Base-by-base conservation (phyloP, 2,113 vertebrate species). In the Silurus asotus region DNA sequence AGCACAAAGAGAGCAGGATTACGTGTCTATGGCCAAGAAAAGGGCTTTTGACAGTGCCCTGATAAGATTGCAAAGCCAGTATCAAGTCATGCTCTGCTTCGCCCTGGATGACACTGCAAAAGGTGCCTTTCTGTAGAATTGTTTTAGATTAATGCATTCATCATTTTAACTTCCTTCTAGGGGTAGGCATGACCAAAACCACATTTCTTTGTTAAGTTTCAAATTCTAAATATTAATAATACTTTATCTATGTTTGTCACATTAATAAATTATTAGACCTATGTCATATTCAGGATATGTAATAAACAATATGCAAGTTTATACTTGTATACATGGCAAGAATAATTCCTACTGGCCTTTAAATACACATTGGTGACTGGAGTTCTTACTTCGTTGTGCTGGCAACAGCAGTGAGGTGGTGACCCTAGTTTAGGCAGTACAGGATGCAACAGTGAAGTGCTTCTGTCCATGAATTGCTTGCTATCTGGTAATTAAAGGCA, bases 41-140 rank as follows among this genome's bases (percentile, higher is more conserved):
- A 84, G 55, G 85, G 62, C 87, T 80, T 89, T 85, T 88, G 93
- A 91, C 88, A 89, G 84, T 88, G 88, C 87, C 70, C 20, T 72
- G 91, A 93, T 95, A 91, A 90, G 91, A 92, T 95, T 94, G 91
- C 94, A 93, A 15, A 78, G 69, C 90, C 83, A 87, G 91, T 93
- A 95, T 94, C 92, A 92, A 89, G 89, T 93, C 90, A 85, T 92
- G 90, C 85, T 90, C 88, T 89, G 90, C 90, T 86, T 92, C 90
- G 90, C 78, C 91, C 81, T 88, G 86, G 91, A 92, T 81, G 70
- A 90, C 92, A 90, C 83, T 89, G 80, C 88, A 86, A 90, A 90
- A 93, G 92, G 92, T 94, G 93, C 93, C 92, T 89, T 19, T 90
- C 91, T 89, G 89, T 91, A 62, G 89, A 84, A 81, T 89, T 61